Evolutionary conservation across 2,888 invertebrate species (phyloP).

Genomic region (Drosophila buzzatii): DNA sequence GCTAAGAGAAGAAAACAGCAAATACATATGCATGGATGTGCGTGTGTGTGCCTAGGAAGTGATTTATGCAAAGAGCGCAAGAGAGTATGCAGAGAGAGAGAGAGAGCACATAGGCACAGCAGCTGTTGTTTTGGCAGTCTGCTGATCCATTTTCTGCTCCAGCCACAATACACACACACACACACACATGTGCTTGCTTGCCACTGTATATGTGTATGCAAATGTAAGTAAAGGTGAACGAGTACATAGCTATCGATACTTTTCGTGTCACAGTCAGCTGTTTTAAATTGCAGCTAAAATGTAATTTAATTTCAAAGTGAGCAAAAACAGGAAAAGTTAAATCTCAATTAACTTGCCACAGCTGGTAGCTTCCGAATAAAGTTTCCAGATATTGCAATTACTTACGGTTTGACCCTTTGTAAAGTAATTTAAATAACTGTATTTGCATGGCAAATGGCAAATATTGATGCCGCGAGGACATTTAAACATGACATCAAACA

Average conservation of each 20-base stretch:
- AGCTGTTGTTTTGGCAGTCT: slow-evolving; percentile 11
- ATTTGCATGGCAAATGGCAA: slow-evolving; percentile 72
- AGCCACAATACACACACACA: neutral
- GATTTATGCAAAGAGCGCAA: slow-evolving; percentile 10
- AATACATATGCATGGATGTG: neutral
- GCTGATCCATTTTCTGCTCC: slow-evolving; percentile 1
- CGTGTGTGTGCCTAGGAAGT: slow-evolving; percentile 1
- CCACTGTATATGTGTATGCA: neutral
- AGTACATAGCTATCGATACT: slow-evolving; percentile 3
- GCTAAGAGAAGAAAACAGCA: slow-evolving; percentile 15
- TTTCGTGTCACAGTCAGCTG: slow-evolving; percentile 4
- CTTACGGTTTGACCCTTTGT: slow-evolving; percentile 39
- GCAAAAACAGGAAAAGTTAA: slow-evolving; percentile 36
- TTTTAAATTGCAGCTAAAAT: neutral
- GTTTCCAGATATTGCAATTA: slow-evolving; percentile 41
- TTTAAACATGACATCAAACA: slow-evolving; percentile 60
- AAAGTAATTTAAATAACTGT: slow-evolving; percentile 74
- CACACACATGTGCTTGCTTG: neutral
- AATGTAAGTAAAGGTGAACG: neutral
- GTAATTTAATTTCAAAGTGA: slow-evolving; percentile 41
- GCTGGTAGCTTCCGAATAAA: slow-evolving; percentile 27
- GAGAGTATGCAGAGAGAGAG: neutral
- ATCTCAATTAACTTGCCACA: slow-evolving; percentile 36
- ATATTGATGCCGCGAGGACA: slow-evolving; percentile 76
- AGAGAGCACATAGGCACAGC: slow-evolving; percentile 1